Conservation (phyloP, 2,888 invertebrate species). For the Drosophila macrothrix region DNA sequence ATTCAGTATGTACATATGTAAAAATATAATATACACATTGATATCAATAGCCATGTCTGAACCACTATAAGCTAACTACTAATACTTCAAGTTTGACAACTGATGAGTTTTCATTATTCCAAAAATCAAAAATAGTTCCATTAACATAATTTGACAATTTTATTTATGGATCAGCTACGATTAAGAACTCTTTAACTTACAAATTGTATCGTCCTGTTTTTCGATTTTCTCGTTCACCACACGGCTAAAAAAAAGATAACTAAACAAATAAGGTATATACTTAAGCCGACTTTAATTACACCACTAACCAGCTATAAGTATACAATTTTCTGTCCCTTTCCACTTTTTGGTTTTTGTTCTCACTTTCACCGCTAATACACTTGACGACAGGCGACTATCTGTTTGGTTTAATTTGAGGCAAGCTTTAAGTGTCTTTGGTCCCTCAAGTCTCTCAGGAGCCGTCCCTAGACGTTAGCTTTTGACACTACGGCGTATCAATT, state of each 20-base stretch:
- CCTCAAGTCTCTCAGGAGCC: conserved; percentile 16
- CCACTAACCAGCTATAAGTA: background rate
- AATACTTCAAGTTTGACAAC: background rate
- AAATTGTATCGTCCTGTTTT: too few species aligned
- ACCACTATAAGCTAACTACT: background rate
- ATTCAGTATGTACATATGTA: background rate
- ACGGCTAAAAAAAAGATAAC: background rate
- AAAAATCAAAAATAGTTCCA: background rate
- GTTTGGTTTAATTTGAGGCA: conserved; percentile 30
- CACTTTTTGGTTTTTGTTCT: background rate
- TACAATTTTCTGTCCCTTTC: background rate
- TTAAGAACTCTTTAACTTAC: background rate
- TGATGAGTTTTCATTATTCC: background rate
- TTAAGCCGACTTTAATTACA: background rate
- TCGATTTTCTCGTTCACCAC: too few species aligned
- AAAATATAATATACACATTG: background rate
- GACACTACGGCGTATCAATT: conserved; percentile 54
- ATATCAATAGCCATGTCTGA: background rate
- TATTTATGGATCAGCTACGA: background rate
- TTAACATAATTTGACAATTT: background rate
- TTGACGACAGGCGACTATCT: conserved; percentile 65
- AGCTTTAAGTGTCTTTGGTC: conserved; percentile 36
- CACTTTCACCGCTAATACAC: conserved; percentile 40
- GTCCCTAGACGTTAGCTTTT: conserved; percentile 31
- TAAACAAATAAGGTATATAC: background rate